Evolutionary conservation across 2,888 invertebrate species (phyloP), one percentile per base, ranked within the genome.

Genomic region (Caenorhabditis sp.): DNA sequence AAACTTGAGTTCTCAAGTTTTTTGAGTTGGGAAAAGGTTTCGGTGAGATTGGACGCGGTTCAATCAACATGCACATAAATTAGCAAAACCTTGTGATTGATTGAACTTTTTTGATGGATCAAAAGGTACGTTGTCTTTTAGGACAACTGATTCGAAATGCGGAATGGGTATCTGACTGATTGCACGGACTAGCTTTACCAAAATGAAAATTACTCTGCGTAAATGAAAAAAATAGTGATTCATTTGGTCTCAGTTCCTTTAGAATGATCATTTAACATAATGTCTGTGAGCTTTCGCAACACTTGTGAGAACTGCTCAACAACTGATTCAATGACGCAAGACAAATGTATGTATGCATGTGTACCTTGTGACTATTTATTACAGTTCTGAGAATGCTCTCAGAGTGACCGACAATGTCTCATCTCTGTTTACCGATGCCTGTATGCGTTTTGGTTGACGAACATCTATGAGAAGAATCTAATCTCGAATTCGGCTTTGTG

Each of bases 11-110:
- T 50, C 35, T 69, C 35, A 60, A 69, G n/a, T 18, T 37, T 40
- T 2, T 68, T 26, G 44, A 22, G 56, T 32, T 9, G 9, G 9
- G 9, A 9, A 4, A 32, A 32, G 9, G 32, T 32, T 20, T n/a
- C n/a, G 40, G 37, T 60, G 15, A 3, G 2, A 3, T 3, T 37
- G 37, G n/a, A 24, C 11, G 44, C 56, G 56, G 40, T 65, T 35
- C 22, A 67, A 76, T 76, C 67, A 67, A 67, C 37, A 76, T 76
- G 76, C 53, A 67, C 76, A 76, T 76, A 76, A 76, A 76, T 76
- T 76, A 67, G 50, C 64, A 72, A 58, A 37, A 20, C 11, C n/a
- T 60, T 18, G 35, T 60, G 58, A 24, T 56, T 58, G 74, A 67
- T 67, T 74, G 37, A 40, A 56, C 18, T 15, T 47, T 67, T 35